A percentile compares a stretch with the other conserved stretches of the same genome.
Conservation (phyloP, 1,140 invertebrate genomes). For the Chironomus striatipennis region DNA sequence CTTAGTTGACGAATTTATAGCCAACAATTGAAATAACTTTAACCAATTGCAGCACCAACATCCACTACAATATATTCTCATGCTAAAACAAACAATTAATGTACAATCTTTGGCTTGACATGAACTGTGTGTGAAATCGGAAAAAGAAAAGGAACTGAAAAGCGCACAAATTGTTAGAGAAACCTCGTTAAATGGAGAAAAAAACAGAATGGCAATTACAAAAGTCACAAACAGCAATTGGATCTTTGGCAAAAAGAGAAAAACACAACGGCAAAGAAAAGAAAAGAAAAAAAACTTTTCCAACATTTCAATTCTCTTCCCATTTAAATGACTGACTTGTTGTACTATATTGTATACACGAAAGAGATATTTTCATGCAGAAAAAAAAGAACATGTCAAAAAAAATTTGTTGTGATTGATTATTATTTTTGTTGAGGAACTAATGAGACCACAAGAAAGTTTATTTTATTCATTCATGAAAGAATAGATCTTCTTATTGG, state of each 20-base stretch:
- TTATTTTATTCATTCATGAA: background rate
- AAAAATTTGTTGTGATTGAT: background rate
- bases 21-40: no score
- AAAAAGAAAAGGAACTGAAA: background rate
- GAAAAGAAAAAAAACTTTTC: conserved; percentile 10
- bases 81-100: no score
- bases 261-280: no score
- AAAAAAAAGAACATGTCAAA: background rate
- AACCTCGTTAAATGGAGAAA: background rate
- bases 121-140: background rate
- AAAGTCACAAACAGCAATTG: background rate
- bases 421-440: background rate
- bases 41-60: no score
- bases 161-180: background rate
- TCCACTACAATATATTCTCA: no score
- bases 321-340: background rate
- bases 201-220: background rate
- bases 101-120: background rate
- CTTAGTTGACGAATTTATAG: no score
- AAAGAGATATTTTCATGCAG: no score
- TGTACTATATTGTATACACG: background rate
- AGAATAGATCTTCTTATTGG: background rate
- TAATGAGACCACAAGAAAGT: conserved; percentile 1
- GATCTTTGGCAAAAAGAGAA: no score
- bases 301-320: background rate